Percentiles rank a stretch among this genome's conserved stretches.
Conservation (phyloP, 2,888 invertebrate species). For the Entomobrya proxima region DNA sequence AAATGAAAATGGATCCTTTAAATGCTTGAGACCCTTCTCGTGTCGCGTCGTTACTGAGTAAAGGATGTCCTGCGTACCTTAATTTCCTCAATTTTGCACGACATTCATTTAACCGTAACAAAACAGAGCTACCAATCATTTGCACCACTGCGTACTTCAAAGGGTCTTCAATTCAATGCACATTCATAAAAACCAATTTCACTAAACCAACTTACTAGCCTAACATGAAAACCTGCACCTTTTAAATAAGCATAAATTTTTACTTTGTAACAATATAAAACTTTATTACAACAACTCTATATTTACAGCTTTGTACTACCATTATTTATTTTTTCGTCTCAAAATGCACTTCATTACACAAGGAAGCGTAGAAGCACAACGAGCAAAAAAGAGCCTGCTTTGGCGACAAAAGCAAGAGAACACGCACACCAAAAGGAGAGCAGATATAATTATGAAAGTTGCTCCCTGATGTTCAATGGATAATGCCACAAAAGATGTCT, state of each 20-base stretch:
- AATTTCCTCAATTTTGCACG: slow-evolving; percentile 60
- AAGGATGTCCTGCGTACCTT: slow-evolving; percentile 54
- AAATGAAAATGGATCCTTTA: slow-evolving; percentile 42
- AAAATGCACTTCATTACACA: slow-evolving; percentile 1
- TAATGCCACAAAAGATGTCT: background rate
- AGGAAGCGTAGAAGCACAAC: slow-evolving; percentile 11
- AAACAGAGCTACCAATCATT: slow-evolving; percentile 6
- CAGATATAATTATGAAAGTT: slow-evolving; percentile 27
- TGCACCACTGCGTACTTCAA: background rate
- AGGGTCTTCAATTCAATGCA: background rate
- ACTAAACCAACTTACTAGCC: background rate
- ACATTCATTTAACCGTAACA: slow-evolving; percentile 46
- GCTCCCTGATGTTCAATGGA: slow-evolving; percentile 15
- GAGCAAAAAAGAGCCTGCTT: background rate
- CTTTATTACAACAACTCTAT: slow-evolving; percentile 3
- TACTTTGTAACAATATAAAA: slow-evolving; percentile 4
- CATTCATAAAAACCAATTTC: background rate
- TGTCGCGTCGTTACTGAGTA: background rate
- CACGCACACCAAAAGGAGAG: background rate
- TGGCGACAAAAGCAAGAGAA: background rate
- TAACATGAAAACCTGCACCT: background rate
- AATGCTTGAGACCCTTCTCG: slow-evolving; percentile 1
- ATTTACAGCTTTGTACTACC: background rate
- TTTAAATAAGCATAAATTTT: background rate
- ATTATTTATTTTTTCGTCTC: slow-evolving; percentile 1